A percentile compares a stretch with the other conserved stretches of the same genome.
Conservation (phyloP, 2,797 vertebrate genomes). For the Sylvilagus floridanus region DNA sequence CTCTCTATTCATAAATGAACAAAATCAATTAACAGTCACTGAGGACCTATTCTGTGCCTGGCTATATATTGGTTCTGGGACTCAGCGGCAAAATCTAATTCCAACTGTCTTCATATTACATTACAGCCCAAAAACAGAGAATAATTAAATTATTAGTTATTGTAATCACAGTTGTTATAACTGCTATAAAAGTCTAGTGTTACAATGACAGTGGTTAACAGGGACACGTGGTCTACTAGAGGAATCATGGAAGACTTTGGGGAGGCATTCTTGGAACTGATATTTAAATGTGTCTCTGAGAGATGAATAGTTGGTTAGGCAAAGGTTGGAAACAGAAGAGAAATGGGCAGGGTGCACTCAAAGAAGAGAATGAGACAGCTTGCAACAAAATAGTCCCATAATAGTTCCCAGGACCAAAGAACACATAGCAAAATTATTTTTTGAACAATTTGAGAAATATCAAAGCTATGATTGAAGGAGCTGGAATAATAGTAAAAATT, state of each 20-base stretch:
- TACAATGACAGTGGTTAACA: neutral
- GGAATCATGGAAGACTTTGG: neutral
- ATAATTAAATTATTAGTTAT: conserved; percentile 5
- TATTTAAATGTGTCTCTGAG: neutral
- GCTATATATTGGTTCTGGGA: neutral
- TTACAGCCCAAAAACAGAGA: neutral
- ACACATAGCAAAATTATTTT: neutral
- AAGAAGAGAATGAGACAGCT: neutral
- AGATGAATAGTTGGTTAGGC: neutral
- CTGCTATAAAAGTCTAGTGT: neutral
- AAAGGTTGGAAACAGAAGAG: neutral
- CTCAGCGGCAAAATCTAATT: neutral
- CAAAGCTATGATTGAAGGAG: neutral
- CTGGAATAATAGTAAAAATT: conserved; percentile 35
- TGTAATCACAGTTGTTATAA: neutral
- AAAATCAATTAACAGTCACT: neutral
- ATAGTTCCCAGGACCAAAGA: neutral
- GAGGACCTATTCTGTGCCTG: neutral
- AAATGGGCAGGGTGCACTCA: neutral
- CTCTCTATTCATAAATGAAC: neutral
- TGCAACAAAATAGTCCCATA: neutral
- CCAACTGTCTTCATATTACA: neutral
- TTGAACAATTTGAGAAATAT: conserved; percentile 26
- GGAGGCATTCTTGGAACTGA: neutral
- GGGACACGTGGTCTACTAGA: neutral